Evolutionary conservation across 2,888 invertebrate species (phyloP).

Genomic region (Apantesis nais): DNA sequence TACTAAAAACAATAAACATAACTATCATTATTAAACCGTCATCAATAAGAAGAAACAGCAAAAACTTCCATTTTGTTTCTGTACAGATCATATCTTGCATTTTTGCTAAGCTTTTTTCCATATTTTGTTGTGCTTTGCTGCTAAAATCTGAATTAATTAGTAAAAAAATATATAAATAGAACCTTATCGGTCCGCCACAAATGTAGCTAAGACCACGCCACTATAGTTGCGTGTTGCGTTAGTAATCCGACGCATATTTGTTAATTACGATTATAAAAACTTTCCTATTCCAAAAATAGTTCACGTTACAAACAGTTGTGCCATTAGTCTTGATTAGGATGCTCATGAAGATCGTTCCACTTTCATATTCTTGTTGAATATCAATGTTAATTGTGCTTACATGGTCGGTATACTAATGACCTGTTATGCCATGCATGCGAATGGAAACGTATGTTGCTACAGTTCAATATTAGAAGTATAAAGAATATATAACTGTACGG

Average conservation of each 20-base stretch:
- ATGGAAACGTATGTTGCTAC: neutral
- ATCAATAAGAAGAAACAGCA: neutral
- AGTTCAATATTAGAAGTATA: neutral
- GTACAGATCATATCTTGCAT: too few species aligned
- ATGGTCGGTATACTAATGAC: conserved; percentile 16
- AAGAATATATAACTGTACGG: neutral
- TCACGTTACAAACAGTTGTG: conserved; percentile 1
- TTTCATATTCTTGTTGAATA: conserved; percentile 27
- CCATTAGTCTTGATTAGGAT: conserved; percentile 14
- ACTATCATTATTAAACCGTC: neutral
- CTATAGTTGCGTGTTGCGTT: neutral
- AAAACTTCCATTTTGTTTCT: neutral
- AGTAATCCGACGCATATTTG: neutral
- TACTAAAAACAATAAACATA: neutral
- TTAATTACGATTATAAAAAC: neutral
- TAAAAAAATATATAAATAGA: too few species aligned
- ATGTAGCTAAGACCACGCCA: neutral
- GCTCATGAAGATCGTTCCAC: conserved; percentile 20
- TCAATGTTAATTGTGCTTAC: conserved; percentile 36
- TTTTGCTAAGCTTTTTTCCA: too few species aligned
- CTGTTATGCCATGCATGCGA: conserved; percentile 5
- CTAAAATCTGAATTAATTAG: neutral
- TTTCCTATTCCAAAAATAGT: neutral
- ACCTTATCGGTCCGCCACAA: neutral
- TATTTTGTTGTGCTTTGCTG: neutral